Base-by-base conservation (phyloP, 2,113 vertebrate species). In the Periophthalmus modestus region DNA sequence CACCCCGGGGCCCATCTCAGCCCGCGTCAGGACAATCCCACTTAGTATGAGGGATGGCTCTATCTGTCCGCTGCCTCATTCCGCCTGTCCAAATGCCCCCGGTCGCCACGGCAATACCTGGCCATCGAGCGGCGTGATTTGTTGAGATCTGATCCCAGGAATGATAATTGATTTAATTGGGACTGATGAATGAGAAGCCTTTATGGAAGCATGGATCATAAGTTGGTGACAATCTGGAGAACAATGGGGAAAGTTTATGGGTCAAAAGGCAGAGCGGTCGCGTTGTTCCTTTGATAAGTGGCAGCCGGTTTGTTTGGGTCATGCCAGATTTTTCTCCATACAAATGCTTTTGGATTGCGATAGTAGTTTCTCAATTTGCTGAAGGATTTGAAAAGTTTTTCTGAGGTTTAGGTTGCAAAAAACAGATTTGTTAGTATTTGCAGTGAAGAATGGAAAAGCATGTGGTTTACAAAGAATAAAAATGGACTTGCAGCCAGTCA, bases 151-250 rank as follows among this genome's bases (percentile, higher is more conserved):
- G 78, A 81, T 83, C 81, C 77, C 77, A 70, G 74, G 70, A 88
- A 91, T 83, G 82, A 88, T 92, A 92, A 92, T 91, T 90, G 89
- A 90, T 82, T 90, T 92, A 92, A 92, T 92, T 92, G 88, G 82
- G 82, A 71, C 72, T 83, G 88, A 90, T 84, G 79, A 90, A 90
- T 87, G 83, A 80, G 74, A 65, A 55, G 63, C 46, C 77, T 87
- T 87, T 82, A 86, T 88, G 55, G 82, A 68, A 59, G 69, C 81
- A 88, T 91, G 78, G 72, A 92, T 92, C 91, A 91, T 78, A 89
- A 92, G 91, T 92, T 90, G 78, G 68, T 82, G 89, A 91, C 89
- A 88, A 73, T 78, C 72, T 19, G 23, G 70, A 81, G 78, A 87
- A 85, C 86, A 80, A 87, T 81, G 81, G 77, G 48, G 70, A 89